phyloP scores from a whole-genome alignment of 2,113 vertebrate species.

The Cebidichthys violaceus region DNA sequence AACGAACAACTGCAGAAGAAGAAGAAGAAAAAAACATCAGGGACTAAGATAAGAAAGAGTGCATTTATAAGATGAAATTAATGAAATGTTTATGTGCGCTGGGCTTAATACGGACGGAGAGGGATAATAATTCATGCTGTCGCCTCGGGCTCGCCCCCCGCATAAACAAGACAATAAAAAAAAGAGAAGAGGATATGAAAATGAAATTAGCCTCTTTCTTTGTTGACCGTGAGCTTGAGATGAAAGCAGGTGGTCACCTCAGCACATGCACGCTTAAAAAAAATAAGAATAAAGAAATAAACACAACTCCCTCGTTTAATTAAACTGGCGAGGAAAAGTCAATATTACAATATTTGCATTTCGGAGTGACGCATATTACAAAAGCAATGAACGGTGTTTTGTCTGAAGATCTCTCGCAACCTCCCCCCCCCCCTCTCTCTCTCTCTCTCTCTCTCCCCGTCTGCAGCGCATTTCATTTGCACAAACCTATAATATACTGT shows the following conservation, averaged over 20 bases:
- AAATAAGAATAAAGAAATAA: constrained; percentile 45
- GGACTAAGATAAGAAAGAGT: constrained; percentile 57
- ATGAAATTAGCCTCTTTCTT: constrained; percentile 49
- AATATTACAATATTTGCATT: constrained; percentile 16
- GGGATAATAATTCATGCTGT: constrained; percentile 55
- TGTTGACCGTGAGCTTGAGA: constrained; percentile 57
- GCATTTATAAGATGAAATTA: constrained; percentile 61
- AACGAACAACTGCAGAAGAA: constrained; percentile 35
- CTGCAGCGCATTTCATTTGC: constrained; percentile 36
- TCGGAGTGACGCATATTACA: constrained; percentile 13
- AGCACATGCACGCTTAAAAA: constrained; percentile 30
- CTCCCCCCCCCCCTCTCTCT: too few relatives aligned
- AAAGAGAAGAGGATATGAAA: constrained; percentile 55
- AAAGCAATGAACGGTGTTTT: constrained; percentile 22
- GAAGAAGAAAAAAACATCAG: constrained; percentile 31
- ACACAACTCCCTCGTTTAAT: constrained; percentile 43
- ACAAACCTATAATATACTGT: constrained; percentile 25
- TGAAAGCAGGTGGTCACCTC: constrained; percentile 16
- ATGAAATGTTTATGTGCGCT: constrained; percentile 63
- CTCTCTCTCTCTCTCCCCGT: too few relatives aligned
- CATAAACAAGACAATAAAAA: constrained; percentile 59
- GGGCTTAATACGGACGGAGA: constrained; percentile 45
- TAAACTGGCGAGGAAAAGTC: constrained; percentile 25
- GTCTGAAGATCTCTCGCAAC: background rate
- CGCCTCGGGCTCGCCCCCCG: constrained; percentile 23